phyloP scores from a whole-genome alignment of 1,140 invertebrate genomes.

The Drosophila kanapiae region DNA sequence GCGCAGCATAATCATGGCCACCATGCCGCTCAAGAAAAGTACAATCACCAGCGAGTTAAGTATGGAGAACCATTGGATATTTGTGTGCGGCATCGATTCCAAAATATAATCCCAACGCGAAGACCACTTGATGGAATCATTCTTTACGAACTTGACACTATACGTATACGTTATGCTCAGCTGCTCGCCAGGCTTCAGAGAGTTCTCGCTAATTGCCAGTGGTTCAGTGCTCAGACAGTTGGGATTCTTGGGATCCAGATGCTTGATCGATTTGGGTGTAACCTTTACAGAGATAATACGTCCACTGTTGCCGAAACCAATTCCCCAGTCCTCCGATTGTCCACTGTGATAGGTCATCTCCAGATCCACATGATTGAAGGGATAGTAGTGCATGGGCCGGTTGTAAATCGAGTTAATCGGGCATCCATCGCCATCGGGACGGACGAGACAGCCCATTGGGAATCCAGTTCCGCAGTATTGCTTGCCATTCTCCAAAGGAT shows the following conservation, averaged over 20 bases:
- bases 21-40: conserved; percentile 97
- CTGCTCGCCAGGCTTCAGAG: conserved; percentile 86
- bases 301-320: conserved; percentile 92
- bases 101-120: conserved; percentile 99
- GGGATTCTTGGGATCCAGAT: conserved; percentile 85
- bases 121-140: conserved; percentile 97
- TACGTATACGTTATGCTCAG: conserved; percentile 95
- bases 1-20: conserved; percentile 99
- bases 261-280: conserved; percentile 92
- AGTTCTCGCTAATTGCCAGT: conserved; percentile 89
- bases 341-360: conserved; percentile 97
- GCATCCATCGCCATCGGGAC: conserved; percentile 81
- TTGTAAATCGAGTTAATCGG: conserved; percentile 86
- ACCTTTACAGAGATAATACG: conserved; percentile 94
- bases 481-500: conserved; percentile 90
- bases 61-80: conserved; percentile 99
- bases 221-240: conserved; percentile 88
- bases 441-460: conserved; percentile 97
- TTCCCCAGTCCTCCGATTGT: conserved; percentile 93
- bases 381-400: conserved; percentile 92
- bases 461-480: conserved; percentile 97
- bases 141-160: conserved; percentile 92
- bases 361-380: conserved; percentile 99
- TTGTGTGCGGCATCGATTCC: conserved; percentile 98
- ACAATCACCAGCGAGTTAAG: conserved; percentile 96